Conservation (phyloP, 2,113 vertebrate species). For the Scortum barcoo region DNA sequence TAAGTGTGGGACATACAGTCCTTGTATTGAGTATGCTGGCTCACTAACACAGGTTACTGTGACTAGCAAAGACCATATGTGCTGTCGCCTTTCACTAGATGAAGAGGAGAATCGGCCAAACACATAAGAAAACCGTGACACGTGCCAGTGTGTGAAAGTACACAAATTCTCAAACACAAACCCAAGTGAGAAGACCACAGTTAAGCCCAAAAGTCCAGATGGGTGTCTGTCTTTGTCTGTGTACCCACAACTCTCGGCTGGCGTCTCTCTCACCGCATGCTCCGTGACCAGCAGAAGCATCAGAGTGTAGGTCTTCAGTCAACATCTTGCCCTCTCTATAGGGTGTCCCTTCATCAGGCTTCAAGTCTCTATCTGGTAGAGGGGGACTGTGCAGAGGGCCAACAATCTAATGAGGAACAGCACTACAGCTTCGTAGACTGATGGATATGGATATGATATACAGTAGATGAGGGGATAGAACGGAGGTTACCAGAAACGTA, state of each 20-base stretch:
- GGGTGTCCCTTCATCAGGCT: slow-evolving; percentile 32
- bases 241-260: slow-evolving; percentile 13
- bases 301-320: slow-evolving; percentile 57
- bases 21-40: not conserved
- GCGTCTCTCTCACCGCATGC: slow-evolving; percentile 33
- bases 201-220: slow-evolving; percentile 31
- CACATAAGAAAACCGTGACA: not conserved
- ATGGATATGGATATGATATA: slow-evolving; percentile 36
- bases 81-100: not conserved
- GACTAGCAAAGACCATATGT: not conserved
- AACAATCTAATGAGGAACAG: slow-evolving; percentile 54
- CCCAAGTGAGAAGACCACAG: slow-evolving; percentile 7
- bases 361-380: slow-evolving; percentile 46
- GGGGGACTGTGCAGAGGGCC: slow-evolving; percentile 6
- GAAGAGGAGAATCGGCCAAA: not conserved
- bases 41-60: not conserved
- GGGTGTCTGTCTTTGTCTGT: slow-evolving; percentile 13
- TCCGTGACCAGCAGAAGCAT: slow-evolving; percentile 33
- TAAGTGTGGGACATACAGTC: not conserved
- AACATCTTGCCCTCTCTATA: slow-evolving; percentile 34
- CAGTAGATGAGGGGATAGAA: slow-evolving; percentile 21
- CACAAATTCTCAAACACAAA: not conserved
- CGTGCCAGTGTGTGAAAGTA: not conserved
- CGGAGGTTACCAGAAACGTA: slow-evolving; percentile 28
- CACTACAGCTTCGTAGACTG: slow-evolving; percentile 4